Evolutionary conservation across 1,140 invertebrate species (phyloP), one percentile per base, ranked within the genome.

Genomic region (Dolichoris vasculosae): DNA sequence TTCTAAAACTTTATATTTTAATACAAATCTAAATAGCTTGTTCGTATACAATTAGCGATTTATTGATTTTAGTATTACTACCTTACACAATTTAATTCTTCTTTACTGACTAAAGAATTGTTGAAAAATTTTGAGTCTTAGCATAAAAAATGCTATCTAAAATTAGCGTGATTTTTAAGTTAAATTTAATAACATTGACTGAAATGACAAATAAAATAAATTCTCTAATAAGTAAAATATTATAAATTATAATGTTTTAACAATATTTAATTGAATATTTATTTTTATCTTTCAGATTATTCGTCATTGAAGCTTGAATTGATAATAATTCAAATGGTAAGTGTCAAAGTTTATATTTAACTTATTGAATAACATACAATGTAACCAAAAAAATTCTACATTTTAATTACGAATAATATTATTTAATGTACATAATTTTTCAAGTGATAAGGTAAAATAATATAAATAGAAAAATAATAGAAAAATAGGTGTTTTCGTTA

Each of bases 301-400:
- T 30, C 64, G 64, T 9, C 6, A 63, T 2, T 2, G 0, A 51
- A 64, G 13, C 38, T 64, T 26, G n/a, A 55, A 55, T 78, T 77
- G 73, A 67, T 63, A 86, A 38, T 78, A 67, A 82, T 2, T 82
- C 73, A 48, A 82, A 86, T 86, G 84, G 84, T 86, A 64, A 86
- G 80, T 69, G 13, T 3, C 8, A 30, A 78, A 38, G 6, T 11
- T 51, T 32, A 9, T 7, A 23, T 13, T 40, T 71, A 40, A 40
- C 38, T 40, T 17, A 46, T 46, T 43, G 26, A 46, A 26, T 46
- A 46, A 73, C 8, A n/a, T 26, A 23, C 26, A 26, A 59, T n/a
- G 26, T 59, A 26, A 51, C 20, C 15, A 13, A 17, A 51, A 20
- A 35, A 69, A 7, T 38, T 38, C 1, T 26, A 38, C 1, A 35